Percentiles rank a stretch among this genome's conserved stretches.
Evolutionary conservation across 2,797 vertebrate genomes (phyloP).

Genomic region (Periophthalmus magnuspinnatus): DNA sequence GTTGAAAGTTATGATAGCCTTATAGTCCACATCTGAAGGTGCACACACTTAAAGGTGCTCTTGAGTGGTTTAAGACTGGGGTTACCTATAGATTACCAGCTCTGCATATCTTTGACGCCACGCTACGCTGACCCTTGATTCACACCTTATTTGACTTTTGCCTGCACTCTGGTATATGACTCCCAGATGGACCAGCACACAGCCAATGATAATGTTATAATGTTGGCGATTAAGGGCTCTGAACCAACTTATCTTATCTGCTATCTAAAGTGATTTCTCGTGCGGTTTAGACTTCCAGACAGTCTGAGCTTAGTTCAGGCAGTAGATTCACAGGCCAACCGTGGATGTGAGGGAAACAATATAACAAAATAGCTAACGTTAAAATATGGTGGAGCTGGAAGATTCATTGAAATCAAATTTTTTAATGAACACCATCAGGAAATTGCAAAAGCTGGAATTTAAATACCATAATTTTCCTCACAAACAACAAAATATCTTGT

Average conservation of each 20-base stretch:
- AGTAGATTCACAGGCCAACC: not conserved
- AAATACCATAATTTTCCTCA: no score
- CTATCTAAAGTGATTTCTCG: not conserved
- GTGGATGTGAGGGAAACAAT: not conserved
- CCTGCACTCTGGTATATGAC: not conserved
- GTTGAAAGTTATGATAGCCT: not conserved
- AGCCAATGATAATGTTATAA: conserved; percentile 2
- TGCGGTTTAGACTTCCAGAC: not conserved
- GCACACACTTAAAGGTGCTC: no score
- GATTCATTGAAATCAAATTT: no score
- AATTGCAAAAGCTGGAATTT: no score
- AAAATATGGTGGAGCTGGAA: no score
- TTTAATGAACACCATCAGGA: no score
- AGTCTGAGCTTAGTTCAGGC: not conserved
- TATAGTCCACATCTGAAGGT: not conserved
- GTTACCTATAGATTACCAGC: not conserved
- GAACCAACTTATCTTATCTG: not conserved
- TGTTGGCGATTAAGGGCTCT: not conserved
- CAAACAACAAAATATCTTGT: no score
- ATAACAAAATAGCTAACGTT: not conserved
- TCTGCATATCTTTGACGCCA: not conserved
- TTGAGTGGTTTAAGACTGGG: not conserved
- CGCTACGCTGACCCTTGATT: not conserved
- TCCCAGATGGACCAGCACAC: not conserved
- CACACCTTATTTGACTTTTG: not conserved